A percentile compares a stretch with the other conserved stretches of the same genome.
phyloP scores from a whole-genome alignment of 2,113 vertebrate species.

The Pungitius pungitius region DNA sequence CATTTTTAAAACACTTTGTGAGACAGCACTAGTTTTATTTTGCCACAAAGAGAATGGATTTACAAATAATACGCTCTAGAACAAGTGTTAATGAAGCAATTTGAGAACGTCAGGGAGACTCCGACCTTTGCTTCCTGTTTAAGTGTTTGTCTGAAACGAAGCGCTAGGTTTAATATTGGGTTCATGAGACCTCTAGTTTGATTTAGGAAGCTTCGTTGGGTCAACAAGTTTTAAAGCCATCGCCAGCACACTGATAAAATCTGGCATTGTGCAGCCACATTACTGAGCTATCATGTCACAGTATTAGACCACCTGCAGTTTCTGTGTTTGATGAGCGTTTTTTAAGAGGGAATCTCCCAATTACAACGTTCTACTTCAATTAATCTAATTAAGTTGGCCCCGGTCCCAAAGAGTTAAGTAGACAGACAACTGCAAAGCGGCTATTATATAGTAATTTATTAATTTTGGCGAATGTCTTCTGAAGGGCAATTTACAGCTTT shows the following conservation, averaged over 20 bases:
- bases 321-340: background rate
- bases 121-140: background rate
- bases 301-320: background rate
- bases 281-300: background rate
- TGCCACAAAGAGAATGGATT: background rate
- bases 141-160: background rate
- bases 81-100: background rate
- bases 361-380: background rate
- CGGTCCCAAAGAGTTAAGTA: background rate
- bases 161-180: background rate
- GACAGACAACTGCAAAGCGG: conserved; percentile 21
- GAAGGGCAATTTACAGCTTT: conserved; percentile 81
- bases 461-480: conserved; percentile 76
- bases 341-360: conserved; percentile 1
- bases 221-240: conserved; percentile 1
- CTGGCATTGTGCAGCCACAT: background rate
- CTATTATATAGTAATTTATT: conserved; percentile 82
- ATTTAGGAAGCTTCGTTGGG: background rate
- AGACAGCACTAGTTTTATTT: no score
- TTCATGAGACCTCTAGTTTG: background rate
- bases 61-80: background rate
- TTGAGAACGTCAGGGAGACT: background rate
- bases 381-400: background rate
- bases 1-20: background rate
- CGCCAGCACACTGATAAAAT: background rate